Base-by-base conservation (phyloP, 1,140 invertebrate species). In the Cydia amplana region DNA sequence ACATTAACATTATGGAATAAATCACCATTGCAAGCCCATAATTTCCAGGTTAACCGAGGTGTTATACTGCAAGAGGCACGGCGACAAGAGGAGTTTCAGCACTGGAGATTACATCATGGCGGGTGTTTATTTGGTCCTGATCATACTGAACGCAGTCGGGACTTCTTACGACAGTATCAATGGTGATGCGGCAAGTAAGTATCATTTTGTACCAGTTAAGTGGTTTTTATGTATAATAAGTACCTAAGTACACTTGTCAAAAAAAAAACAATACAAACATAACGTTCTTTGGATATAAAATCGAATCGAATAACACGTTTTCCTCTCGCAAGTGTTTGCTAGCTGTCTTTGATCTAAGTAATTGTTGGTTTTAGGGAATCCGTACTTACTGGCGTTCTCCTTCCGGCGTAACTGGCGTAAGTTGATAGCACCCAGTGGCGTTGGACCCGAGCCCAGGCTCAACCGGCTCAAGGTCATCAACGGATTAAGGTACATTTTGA, bases 391-490 rank as follows among this genome's bases (percentile, higher is more conserved):
- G 32, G 77, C 76, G 36, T 83, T 83, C 70, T 81, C 80, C 1
- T 49, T 81, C 4, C 76, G 74, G 32, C 78, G 76, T 9, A 83
- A 83, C 46, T 83, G 82, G 80, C 76, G 55, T 4, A 78, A 75
- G 51, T 18, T 83, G 55, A 75, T 78, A 28, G 75, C 78, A 1
- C 75, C 77, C 5, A 23, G 75, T 9, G 67, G 65, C 0, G 36
- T 18, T 10, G 75, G 73, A 0, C 73, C 72, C 0, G 80, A 81
- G 1, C 72, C 80, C 5, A 60, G 77, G 5, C 51, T 80, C 9
- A 64, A 72, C 32, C 20, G 75, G 12, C 72, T 83, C 5, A 77
- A 77, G 43, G 23, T 60, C 4, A 74, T 81, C 36, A 76, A 80
- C 40, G 80, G 82, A 14, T 67, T 83, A n/a, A 79, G 76, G 82